Percentiles rank a stretch among this genome's conserved stretches.
phyloP scores from a whole-genome alignment of 2,888 invertebrate genomes.

The Criorhina ranunculi region DNA sequence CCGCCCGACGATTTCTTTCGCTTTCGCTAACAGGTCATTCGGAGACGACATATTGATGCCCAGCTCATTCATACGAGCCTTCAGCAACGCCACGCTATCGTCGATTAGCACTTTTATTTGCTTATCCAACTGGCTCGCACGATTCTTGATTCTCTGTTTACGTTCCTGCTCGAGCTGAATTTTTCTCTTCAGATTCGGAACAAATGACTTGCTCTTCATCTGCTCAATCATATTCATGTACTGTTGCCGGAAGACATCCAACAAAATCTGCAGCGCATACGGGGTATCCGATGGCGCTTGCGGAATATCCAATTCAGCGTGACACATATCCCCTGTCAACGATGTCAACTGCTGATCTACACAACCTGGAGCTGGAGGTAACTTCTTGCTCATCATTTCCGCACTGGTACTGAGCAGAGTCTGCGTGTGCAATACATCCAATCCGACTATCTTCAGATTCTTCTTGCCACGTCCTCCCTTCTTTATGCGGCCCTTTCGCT shows the following conservation, averaged over 20 bases:
- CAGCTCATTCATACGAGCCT: conserved; percentile 95
- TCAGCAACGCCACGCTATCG: conserved; percentile 95
- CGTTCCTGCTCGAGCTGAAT: conserved; percentile 94
- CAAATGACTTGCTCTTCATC: conserved; percentile 93
- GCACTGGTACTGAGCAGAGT: conserved; percentile 94
- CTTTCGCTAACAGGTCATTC: conserved; percentile 93
- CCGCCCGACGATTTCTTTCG: conserved; percentile 95
- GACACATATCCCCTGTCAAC: conserved; percentile 89
- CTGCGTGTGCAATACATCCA: conserved; percentile 95
- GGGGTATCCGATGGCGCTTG: conserved; percentile 91
- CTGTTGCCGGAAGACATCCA: conserved; percentile 94
- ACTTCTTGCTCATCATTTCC: conserved; percentile 89
- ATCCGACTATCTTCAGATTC: conserved; percentile 91
- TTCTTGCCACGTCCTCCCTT: conserved; percentile 87
- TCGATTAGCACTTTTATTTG: conserved; percentile 96
- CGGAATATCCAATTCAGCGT: conserved; percentile 93
- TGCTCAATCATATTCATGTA: conserved; percentile 93
- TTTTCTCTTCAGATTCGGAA: conserved; percentile 89
- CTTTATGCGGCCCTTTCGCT: conserved; percentile 87
- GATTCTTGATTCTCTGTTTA: conserved; percentile 91
- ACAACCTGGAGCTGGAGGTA: conserved; percentile 95
- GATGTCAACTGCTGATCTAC: conserved; percentile 95
- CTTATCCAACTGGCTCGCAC: conserved; percentile 95
- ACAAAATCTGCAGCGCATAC: conserved; percentile 93
- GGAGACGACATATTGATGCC: conserved; percentile 95